Conservation (phyloP, 1,140 invertebrate genomes). For the Drosophila grimshawi region DNA sequence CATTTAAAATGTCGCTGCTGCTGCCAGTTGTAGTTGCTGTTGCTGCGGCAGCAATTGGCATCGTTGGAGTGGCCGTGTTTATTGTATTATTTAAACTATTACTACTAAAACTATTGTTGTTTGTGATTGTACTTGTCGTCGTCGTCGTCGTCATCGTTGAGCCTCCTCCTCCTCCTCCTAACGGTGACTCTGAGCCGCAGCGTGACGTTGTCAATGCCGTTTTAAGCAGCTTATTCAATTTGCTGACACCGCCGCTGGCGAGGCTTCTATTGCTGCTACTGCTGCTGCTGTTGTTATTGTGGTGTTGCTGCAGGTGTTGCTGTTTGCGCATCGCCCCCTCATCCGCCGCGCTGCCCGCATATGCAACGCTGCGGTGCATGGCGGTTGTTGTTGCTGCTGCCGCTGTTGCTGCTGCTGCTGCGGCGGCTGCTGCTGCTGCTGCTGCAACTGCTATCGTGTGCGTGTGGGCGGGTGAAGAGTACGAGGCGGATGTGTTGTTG, state of each 20-base stretch:
- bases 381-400: slow-evolving; percentile 81
- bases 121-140: slow-evolving; percentile 84
- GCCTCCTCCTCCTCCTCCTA: slow-evolving; percentile 41
- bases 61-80: slow-evolving; percentile 76
- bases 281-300: slow-evolving; percentile 70
- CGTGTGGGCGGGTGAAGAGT: slow-evolving; percentile 71
- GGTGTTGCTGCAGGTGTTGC: slow-evolving; percentile 78
- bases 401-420: slow-evolving; percentile 40
- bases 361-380: slow-evolving; percentile 85
- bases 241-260: slow-evolving; percentile 81
- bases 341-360: slow-evolving; percentile 85
- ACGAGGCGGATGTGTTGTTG: slow-evolving; percentile 65
- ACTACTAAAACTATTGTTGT: slow-evolving; percentile 84
- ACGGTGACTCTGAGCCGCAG: slow-evolving; percentile 73
- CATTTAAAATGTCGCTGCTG: slow-evolving; percentile 78
- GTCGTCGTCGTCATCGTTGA: slow-evolving; percentile 53
- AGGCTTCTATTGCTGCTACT: slow-evolving; percentile 69
- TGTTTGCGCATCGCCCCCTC: slow-evolving; percentile 84
- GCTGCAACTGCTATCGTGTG: slow-evolving; percentile 47
- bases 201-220: slow-evolving; percentile 61
- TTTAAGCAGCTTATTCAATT: slow-evolving; percentile 85
- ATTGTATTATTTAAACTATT: slow-evolving; percentile 83
- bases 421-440: slow-evolving; percentile 41
- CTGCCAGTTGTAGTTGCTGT: slow-evolving; percentile 20
- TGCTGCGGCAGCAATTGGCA: slow-evolving; percentile 62